These are phyloP conservation scores for Acridotheres tristis DNA, from an alignment of 2,797 vertebrate species.

Conservation along the genomic window DNA sequence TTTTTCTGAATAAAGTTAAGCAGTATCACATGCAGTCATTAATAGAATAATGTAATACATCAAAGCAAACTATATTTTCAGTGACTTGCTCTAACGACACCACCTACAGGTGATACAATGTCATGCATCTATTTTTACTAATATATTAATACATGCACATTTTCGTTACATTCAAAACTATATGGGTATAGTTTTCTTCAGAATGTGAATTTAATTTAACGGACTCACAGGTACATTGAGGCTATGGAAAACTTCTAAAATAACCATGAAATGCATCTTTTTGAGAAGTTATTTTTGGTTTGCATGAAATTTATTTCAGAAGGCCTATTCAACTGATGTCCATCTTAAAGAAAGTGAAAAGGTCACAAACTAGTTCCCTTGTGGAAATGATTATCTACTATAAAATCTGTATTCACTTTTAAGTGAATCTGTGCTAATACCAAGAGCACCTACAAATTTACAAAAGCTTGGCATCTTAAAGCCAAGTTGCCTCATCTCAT, in stretches of 20 bases:
- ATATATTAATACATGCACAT: background rate
- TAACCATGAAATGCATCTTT: background rate
- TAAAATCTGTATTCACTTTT: background rate
- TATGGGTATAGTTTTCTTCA: background rate
- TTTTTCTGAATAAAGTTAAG: background rate
- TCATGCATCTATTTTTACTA: background rate
- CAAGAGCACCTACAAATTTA: background rate
- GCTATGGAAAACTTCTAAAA: background rate
- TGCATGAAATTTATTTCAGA: background rate
- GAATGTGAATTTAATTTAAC: background rate
- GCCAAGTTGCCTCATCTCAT: background rate
- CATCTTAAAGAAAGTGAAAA: background rate
- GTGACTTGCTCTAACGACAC: conserved; percentile 16
- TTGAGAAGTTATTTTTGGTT: background rate
- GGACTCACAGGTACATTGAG: background rate
- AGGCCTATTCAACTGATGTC: background rate
- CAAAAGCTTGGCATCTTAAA: background rate
- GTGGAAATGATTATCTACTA: background rate
- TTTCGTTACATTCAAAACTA: background rate
- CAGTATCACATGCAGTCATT: background rate
- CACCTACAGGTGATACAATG: conserved; percentile 17
- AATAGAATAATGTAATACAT: background rate
- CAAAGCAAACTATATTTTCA: background rate
- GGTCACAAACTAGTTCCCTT: background rate
- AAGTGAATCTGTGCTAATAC: background rate